phyloP scores from a whole-genome alignment of 2,113 vertebrate species.

The Lamprologus callipterus region DNA sequence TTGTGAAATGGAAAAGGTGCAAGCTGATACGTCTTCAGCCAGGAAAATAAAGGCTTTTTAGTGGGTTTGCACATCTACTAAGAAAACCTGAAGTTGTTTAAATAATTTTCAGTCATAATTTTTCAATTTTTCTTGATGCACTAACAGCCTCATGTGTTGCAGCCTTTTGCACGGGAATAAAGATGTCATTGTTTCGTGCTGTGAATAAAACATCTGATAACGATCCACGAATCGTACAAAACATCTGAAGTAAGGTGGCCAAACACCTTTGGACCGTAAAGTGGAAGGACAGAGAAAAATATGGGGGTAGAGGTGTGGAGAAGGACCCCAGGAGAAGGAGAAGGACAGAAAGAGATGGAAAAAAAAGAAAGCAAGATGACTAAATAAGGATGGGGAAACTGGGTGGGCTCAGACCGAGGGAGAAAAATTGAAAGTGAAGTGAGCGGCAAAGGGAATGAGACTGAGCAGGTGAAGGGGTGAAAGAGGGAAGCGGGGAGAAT shows the following conservation, averaged over 20 bases:
- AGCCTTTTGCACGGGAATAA: background rate
- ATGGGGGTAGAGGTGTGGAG: background rate
- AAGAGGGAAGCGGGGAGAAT: background rate
- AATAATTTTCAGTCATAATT: background rate
- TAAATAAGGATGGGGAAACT: conserved; percentile 15
- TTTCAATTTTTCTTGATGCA: background rate
- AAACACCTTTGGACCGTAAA: background rate
- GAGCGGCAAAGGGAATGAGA: background rate
- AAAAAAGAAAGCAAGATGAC: background rate
- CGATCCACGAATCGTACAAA: accelerated
- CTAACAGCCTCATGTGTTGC: background rate
- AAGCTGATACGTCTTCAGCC: background rate
- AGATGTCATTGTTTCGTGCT: background rate
- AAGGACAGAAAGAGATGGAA: background rate
- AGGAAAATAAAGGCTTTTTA: background rate
- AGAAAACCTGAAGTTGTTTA: background rate
- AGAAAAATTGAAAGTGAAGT: conserved; percentile 50
- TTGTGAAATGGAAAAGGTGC: background rate
- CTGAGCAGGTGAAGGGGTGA: background rate
- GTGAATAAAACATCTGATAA: background rate
- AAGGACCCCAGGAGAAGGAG: background rate
- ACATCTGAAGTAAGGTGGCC: background rate
- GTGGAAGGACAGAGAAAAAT: background rate
- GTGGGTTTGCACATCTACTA: background rate
- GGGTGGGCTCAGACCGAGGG: background rate